A percentile compares a stretch with the other conserved stretches of the same genome.
Conservation (phyloP, 2,113 vertebrate species). For the Petrocephalus zakoni region DNA sequence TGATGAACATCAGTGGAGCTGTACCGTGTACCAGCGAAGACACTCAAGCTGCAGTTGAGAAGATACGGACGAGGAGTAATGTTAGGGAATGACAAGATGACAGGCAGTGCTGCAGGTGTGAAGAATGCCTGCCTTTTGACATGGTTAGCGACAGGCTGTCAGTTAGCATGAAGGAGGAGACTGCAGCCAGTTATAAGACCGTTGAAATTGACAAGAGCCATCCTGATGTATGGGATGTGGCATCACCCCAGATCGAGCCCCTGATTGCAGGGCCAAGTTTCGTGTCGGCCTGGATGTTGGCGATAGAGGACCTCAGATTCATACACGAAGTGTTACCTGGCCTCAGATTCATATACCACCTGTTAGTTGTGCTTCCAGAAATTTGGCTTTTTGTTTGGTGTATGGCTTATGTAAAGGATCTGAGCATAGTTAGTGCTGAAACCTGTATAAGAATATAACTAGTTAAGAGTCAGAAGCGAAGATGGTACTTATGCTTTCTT, state of each 20-base stretch:
- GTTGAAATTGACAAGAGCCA: background rate
- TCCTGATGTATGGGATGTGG: background rate
- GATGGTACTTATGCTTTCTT: background rate
- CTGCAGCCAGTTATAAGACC: background rate
- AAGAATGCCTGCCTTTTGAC: background rate
- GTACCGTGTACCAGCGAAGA: background rate
- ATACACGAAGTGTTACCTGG: background rate
- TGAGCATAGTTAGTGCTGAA: background rate
- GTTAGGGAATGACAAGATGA: background rate
- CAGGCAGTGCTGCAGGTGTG: background rate
- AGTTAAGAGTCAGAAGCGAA: background rate
- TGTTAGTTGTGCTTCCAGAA: background rate
- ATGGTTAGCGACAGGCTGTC: background rate
- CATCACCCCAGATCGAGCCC: background rate
- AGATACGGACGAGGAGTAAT: background rate
- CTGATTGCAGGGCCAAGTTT: background rate
- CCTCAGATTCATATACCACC: background rate
- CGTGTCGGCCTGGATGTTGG: background rate
- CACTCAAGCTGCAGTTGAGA: background rate
- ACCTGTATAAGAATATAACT: background rate
- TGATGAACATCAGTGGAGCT: background rate
- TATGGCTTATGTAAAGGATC: background rate
- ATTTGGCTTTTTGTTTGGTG: background rate
- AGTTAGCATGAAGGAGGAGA: conserved; percentile 9
- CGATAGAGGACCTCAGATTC: background rate